Evolutionary conservation across 2,113 vertebrate species (phyloP), one percentile per base, ranked within the genome.

Genomic region (Trichomycterus rosablanca): DNA sequence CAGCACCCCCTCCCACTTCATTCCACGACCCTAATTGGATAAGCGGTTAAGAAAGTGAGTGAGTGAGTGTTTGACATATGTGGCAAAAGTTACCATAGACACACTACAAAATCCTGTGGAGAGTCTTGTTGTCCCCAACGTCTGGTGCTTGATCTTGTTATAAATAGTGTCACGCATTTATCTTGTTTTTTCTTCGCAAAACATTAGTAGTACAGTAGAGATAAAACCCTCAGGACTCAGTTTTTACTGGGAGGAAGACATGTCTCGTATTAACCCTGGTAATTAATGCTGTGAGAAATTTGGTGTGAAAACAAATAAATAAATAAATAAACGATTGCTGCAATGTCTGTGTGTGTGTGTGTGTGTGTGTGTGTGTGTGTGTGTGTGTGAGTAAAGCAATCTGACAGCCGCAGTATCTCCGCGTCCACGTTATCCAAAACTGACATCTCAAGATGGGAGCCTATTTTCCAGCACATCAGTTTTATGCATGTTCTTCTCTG

Each of bases 261-360:
- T 54, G 35, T 68, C 64, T 71, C 43, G 53, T 52, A 50, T 70
- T 63, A 64, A 74, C 39, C 65, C 37, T 22, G 3, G 14, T 46
- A 68, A 74, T 71, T 71, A 65, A 68, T 56, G 60, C 39, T 44
- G 20, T 40, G 48, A 26, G 70, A 54, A 59, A 30, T 7, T n/a
- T n/a, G n/a, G n/a, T n/a, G n/a, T 3, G 24, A 28, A 19, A 63
- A 65, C 24, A 15, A 19, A 49, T 23, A 49, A 35, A n/a, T n/a
- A n/a, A n/a, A n/a, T n/a, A n/a, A n/a, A n/a, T n/a, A n/a, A n/a
- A n/a, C n/a, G n/a, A 45, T 16, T 1, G 28, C 50, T 54, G n/a
- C n/a, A n/a, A n/a, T n/a, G n/a, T n/a, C n/a, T n/a, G n/a, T n/a
- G n/a, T n/a, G n/a, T n/a, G n/a, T n/a, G n/a, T n/a, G n/a, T n/a